Evolutionary conservation across 2,797 vertebrate genomes (phyloP).

Genomic region (Notolepis coatsorum): DNA sequence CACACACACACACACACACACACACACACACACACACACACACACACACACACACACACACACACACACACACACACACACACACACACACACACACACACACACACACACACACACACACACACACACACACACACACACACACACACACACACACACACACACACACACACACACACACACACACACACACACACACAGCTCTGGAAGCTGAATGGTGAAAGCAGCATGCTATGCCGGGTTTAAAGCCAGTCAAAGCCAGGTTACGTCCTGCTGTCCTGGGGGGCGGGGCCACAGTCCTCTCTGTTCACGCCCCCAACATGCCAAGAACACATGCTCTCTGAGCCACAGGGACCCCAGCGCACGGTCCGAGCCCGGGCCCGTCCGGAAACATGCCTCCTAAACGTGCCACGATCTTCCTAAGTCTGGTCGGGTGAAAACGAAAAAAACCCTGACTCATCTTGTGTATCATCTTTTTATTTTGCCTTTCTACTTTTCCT

Average conservation of each 20-base stretch:
- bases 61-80: background rate
- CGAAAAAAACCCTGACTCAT: too few relatives aligned
- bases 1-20: background rate
- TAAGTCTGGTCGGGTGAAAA: too few relatives aligned
- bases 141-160: slow-evolving; percentile 1
- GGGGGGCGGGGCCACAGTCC: slow-evolving; percentile 1
- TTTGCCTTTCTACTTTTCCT: too few relatives aligned
- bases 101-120: background rate
- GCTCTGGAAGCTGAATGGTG: slow-evolving; percentile 44
- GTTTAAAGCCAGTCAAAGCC: slow-evolving; percentile 61
- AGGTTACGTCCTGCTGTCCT: slow-evolving; percentile 29
- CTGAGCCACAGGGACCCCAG: slow-evolving; percentile 19
- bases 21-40: background rate
- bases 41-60: background rate
- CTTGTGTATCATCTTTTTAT: too few relatives aligned
- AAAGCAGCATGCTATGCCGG: slow-evolving; percentile 74
- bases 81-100: background rate
- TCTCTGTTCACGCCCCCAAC: slow-evolving; percentile 12
- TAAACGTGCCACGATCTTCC: slow-evolving; percentile 6
- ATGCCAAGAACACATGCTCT: slow-evolving; percentile 73
- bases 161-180: slow-evolving; percentile 3
- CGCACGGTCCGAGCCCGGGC: slow-evolving; percentile 14
- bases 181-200: background rate
- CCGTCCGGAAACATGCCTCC: slow-evolving; percentile 48
- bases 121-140: background rate